A percentile compares a stretch with the other conserved stretches of the same genome.
Conservation (phyloP, 2,797 vertebrate genomes). For the Pygocentrus nattereri region DNA sequence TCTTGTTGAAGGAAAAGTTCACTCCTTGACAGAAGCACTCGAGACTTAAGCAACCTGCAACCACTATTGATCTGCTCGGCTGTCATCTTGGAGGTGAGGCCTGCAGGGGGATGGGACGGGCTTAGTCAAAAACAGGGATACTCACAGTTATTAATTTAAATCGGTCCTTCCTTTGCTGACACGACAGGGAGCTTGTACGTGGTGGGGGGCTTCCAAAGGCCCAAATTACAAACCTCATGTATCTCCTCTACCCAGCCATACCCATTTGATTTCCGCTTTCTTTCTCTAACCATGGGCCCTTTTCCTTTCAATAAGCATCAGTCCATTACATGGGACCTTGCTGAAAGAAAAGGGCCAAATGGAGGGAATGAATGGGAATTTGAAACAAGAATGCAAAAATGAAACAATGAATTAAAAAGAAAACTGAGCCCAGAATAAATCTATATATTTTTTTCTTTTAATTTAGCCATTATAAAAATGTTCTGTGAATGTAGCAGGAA, state of each 20-base stretch:
- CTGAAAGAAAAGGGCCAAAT: slow-evolving; percentile 58
- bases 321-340: slow-evolving; percentile 64
- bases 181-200: slow-evolving; percentile 55
- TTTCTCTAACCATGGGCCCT: slow-evolving; percentile 52
- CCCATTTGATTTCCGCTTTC: slow-evolving; percentile 51
- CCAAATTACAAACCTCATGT: slow-evolving; percentile 57
- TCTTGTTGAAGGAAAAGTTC: slow-evolving; percentile 1
- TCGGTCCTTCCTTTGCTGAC: slow-evolving; percentile 56
- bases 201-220: slow-evolving; percentile 43
- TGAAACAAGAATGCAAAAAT: slow-evolving; percentile 51
- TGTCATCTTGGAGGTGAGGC: slow-evolving; percentile 4
- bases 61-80: slow-evolving; percentile 13
- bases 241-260: slow-evolving; percentile 36
- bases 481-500: slow-evolving; percentile 83
- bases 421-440: slow-evolving; percentile 71
- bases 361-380: slow-evolving; percentile 54
- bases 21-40: slow-evolving; percentile 24
- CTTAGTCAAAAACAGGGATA: slow-evolving; percentile 47
- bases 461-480: slow-evolving; percentile 87
- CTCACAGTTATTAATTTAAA: slow-evolving; percentile 63
- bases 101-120: slow-evolving; percentile 28
- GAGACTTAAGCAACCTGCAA: slow-evolving; percentile 34
- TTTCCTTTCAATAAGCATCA: slow-evolving; percentile 61
- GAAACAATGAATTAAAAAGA: slow-evolving; percentile 60
- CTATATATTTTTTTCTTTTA: slow-evolving; percentile 74